Evolutionary conservation across 92 coral and sea anemone species (phyloP).

Genomic region (Montipora capitata): DNA sequence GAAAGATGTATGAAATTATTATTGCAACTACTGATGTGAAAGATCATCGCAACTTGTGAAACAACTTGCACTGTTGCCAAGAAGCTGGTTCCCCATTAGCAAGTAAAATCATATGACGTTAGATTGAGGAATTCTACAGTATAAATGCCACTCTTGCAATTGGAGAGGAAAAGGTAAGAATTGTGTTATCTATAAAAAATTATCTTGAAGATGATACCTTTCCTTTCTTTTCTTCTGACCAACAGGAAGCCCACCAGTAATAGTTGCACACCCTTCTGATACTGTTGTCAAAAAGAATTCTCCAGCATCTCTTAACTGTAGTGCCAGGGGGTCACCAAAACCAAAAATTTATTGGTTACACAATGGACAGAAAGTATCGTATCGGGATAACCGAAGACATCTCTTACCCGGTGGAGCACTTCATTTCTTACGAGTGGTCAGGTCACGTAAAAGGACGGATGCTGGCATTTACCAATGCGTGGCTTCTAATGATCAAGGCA

Average conservation of each 20-base stretch:
- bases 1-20: too few relatives aligned
- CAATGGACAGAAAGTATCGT: conserved; percentile 77
- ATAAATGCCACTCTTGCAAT: too few relatives aligned
- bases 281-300: conserved; percentile 72
- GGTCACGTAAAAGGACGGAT: conserved; percentile 75
- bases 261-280: conserved; percentile 79
- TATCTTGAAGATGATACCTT: background rate
- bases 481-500: conserved; percentile 84
- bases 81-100: too few relatives aligned
- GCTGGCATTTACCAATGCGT: conserved; percentile 91
- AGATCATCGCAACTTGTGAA: too few relatives aligned
- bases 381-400: conserved; percentile 61
- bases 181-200: too few relatives aligned
- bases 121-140: too few relatives aligned
- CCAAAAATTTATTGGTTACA: conserved; percentile 85
- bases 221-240: background rate
- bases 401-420: conserved; percentile 78
- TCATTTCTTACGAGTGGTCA: conserved; percentile 71
- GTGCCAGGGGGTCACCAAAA: conserved; percentile 78
- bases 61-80: too few relatives aligned
- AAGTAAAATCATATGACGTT: too few relatives aligned
- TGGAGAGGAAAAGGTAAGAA: too few relatives aligned
- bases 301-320: conserved; percentile 79
- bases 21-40: too few relatives aligned
- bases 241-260: conserved; percentile 62